These are phyloP conservation scores for Pseudomugil gertrudae DNA, from an alignment of 2,797 vertebrate species.

Conservation along the genomic window DNA sequence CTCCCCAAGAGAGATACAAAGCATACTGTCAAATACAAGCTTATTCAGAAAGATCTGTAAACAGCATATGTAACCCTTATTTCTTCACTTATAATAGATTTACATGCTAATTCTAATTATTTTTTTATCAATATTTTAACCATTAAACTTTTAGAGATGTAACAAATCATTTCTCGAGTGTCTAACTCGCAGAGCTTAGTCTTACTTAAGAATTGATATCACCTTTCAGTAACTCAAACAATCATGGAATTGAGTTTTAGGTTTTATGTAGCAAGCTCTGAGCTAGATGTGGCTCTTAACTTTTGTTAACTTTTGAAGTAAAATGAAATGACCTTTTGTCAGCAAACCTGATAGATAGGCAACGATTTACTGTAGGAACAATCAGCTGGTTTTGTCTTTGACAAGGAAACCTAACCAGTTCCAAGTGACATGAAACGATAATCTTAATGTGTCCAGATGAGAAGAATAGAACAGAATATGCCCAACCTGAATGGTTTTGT, in stretches of 20 bases:
- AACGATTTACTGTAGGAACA: not conserved
- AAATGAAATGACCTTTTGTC: not conserved
- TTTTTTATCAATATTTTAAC: not conserved
- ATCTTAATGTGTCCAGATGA: not conserved
- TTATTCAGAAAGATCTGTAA: constrained; percentile 25
- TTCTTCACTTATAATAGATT: not conserved
- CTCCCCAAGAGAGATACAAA: constrained; percentile 43
- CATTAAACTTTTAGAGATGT: not conserved
- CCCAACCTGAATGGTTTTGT: not conserved
- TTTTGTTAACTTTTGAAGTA: not conserved
- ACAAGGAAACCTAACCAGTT: not conserved
- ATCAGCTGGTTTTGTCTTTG: not conserved
- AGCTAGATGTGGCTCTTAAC: not conserved
- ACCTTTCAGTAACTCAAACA: not conserved
- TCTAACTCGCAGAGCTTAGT: not conserved
- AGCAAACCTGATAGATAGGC: not conserved
- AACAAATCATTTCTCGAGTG: not conserved
- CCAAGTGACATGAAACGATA: not conserved
- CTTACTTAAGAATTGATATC: not conserved
- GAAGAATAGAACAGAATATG: not conserved
- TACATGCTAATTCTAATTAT: not conserved
- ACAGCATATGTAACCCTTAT: not conserved
- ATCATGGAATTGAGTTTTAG: not conserved
- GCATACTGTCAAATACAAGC: constrained; percentile 38
- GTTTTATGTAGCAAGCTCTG: not conserved